Percentiles rank a stretch among this genome's conserved stretches.
These are phyloP conservation scores for Virgularia gustaviana DNA, from an alignment of 92 coral and sea anemone genomes.

Conservation along the genomic window DNA sequence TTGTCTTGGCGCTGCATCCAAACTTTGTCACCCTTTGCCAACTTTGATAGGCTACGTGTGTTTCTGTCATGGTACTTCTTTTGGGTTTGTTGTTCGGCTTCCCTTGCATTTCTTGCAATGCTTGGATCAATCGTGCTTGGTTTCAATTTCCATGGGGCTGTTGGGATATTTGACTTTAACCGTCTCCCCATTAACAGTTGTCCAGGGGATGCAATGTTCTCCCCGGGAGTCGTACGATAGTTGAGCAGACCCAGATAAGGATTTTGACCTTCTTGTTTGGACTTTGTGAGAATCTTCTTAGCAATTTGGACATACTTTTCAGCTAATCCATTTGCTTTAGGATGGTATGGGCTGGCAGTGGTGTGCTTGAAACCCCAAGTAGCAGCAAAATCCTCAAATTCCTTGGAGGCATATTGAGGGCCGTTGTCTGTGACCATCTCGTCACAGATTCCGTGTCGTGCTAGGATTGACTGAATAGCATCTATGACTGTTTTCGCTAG, in stretches of 20 bases:
- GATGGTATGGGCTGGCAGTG: slow-evolving; percentile 4
- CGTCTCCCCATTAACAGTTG: slow-evolving; percentile 19
- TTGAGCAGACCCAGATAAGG: slow-evolving; percentile 26
- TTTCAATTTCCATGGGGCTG: background rate
- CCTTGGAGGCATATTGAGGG: slow-evolving; percentile 12
- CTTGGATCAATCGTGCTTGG: slow-evolving; percentile 12
- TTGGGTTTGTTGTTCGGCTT: background rate
- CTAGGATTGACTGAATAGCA: slow-evolving; percentile 6
- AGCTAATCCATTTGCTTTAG: slow-evolving; percentile 36
- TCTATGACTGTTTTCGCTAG: background rate
- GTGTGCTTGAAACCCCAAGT: slow-evolving; percentile 11
- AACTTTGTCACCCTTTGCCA: background rate
- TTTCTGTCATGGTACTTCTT: slow-evolving; percentile 3
- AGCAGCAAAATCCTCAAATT: slow-evolving; percentile 12
- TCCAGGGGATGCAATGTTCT: slow-evolving; percentile 2
- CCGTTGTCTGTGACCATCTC: slow-evolving; percentile 21
- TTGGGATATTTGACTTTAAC: slow-evolving; percentile 7
- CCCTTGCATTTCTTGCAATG: background rate
- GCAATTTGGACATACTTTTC: slow-evolving; percentile 28
- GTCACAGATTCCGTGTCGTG: slow-evolving; percentile 24
- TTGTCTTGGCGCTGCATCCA: background rate
- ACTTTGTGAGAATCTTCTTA: slow-evolving; percentile 26
- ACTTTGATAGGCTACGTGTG: background rate
- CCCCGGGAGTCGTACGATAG: slow-evolving; percentile 21
- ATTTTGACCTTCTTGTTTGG: slow-evolving; percentile 22